A percentile compares a stretch with the other conserved stretches of the same genome.
phyloP scores from a whole-genome alignment of 1,140 invertebrate genomes.

The Eubasilissa regina region DNA sequence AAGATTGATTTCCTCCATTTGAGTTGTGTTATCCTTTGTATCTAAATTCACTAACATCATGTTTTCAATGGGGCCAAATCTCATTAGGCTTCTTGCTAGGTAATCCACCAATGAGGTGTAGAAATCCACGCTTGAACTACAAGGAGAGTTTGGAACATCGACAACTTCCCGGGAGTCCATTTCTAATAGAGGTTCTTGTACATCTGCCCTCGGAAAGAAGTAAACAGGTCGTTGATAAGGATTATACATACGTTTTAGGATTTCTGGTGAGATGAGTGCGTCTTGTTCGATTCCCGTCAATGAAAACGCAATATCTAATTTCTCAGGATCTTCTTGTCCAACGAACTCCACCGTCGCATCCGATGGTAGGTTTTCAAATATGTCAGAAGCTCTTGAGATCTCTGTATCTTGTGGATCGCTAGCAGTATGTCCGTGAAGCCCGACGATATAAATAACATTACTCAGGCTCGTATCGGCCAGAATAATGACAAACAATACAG shows the following conservation, averaged over 20 bases:
- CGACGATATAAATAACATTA: not conserved
- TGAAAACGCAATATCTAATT: not conserved
- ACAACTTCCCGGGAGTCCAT: not conserved
- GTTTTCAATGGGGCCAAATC: not conserved
- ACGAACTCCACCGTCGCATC: not conserved
- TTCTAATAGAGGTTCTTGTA: not conserved
- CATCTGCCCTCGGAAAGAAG: not conserved
- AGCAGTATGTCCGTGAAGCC: not conserved
- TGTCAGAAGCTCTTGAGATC: not conserved
- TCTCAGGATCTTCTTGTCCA: not conserved
- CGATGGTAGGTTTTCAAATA: not conserved
- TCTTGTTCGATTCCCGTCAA: slow-evolving; percentile 8
- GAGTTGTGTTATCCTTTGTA: too few species aligned
- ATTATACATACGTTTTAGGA: not conserved
- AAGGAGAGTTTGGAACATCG: too few species aligned
- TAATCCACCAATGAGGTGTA: not conserved
- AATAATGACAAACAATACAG: not conserved
- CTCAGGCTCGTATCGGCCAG: not conserved
- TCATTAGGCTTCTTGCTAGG: not conserved
- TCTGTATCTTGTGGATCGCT: not conserved
- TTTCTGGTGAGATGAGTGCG: not conserved
- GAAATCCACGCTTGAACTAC: too few species aligned
- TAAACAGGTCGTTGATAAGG: not conserved
- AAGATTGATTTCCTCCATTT: too few species aligned
- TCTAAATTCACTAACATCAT: not conserved